Evolutionary conservation across 2,113 vertebrate species (phyloP), one percentile per base, ranked within the genome.

Genomic region (Danionella cerebrum): DNA sequence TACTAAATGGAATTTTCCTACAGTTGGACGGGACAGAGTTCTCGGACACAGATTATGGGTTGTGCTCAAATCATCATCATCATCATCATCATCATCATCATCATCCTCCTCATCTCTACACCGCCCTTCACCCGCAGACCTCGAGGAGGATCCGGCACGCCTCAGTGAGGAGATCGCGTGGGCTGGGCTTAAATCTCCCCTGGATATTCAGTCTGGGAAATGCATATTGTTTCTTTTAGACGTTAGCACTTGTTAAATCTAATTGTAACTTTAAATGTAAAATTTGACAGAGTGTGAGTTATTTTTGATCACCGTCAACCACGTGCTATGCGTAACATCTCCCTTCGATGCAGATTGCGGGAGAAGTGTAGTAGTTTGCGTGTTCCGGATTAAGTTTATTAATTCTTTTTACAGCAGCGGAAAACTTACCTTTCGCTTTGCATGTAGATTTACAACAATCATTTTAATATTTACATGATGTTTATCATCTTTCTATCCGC

Each of bases 31-130:
- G 14, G 10, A 19, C 50, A 53, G 10, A 19, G 51, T 53, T 53
- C 51, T 53, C 29, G 19, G 29, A 53, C 14, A 53, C 51, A 53
- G 51, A 29, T 53, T 52, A 52, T 52, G 50, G 48, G 47, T 51
- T 51, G 29, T 51, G n/a, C n/a, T 33, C 9, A 33, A 6, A 33
- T 33, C 29, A 53, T 53, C 50, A 53, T 52, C 27, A 29, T 53
- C 50, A 19, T 53, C 27, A 53, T 53, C 51, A n/a, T 33, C 51
- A 16, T 29, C 51, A 19, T 29, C 51, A n/a, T n/a, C n/a, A n/a
- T n/a, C 51, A 33, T 33, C 7, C 11, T 18, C 16, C 13, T 16
- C 51, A 53, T 29, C 51, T 25, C 51, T 33, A 29, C 51, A 29
- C 16, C 51, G 51, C 16, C 51, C 14, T 29, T 33, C 51, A 19